Evolutionary conservation across 2,888 invertebrate genomes (phyloP).

Genomic region (Alsophila aescularia): DNA sequence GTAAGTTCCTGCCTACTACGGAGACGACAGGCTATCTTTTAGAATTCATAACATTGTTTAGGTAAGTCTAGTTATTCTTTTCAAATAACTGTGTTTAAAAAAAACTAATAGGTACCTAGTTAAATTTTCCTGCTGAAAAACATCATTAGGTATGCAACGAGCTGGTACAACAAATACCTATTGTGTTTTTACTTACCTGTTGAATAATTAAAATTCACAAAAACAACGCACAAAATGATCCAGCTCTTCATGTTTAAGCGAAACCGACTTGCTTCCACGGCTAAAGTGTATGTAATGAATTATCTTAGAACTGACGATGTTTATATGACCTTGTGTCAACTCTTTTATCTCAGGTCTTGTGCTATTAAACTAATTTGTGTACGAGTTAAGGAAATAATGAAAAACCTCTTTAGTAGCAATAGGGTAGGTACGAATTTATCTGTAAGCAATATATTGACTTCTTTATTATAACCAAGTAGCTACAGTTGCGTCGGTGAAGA

Average conservation of each 20-base stretch:
- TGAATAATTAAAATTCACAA: constrained; percentile 37
- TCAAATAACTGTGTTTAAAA: too few relatives aligned
- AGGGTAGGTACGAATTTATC: too few relatives aligned
- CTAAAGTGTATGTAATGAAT: constrained; percentile 16
- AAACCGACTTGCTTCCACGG: constrained; percentile 18
- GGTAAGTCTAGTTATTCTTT: too few relatives aligned
- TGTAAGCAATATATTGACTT: too few relatives aligned
- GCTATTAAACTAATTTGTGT: constrained; percentile 34
- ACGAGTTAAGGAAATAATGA: constrained; percentile 27
- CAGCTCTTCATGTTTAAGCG: constrained; percentile 39
- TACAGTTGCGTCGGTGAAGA: too few relatives aligned
- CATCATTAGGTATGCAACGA: too few relatives aligned
- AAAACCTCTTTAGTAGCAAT: constrained; percentile 5
- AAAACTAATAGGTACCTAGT: neutral
- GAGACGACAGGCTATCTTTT: too few relatives aligned
- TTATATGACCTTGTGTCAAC: constrained; percentile 34
- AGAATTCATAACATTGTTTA: too few relatives aligned
- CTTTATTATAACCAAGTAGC: too few relatives aligned
- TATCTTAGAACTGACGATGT: constrained; percentile 11
- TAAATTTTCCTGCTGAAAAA: too few relatives aligned
- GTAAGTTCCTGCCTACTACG: too few relatives aligned
- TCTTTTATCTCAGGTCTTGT: constrained; percentile 32
- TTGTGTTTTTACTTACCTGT: constrained; percentile 38
- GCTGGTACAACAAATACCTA: neutral
- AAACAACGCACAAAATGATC: constrained; percentile 37